Conservation (phyloP, 1,140 invertebrate species). For the Melitaea cinxia region DNA sequence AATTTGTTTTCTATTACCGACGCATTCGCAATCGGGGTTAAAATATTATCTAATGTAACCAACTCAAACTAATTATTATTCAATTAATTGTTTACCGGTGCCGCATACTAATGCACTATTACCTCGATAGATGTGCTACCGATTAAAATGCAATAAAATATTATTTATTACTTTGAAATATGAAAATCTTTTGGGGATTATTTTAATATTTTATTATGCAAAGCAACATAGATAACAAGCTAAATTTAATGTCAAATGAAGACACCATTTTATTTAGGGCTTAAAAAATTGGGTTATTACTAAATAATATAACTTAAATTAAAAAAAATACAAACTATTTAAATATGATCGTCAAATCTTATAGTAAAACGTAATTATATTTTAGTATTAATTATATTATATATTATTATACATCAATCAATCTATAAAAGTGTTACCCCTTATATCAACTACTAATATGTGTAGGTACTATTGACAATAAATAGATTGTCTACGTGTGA, state of each 20-base stretch:
- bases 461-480: background rate
- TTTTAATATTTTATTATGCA: too few species aligned
- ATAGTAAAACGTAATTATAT: too few species aligned
- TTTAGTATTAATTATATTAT: too few species aligned
- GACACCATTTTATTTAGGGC: too few species aligned
- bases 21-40: constrained; percentile 32
- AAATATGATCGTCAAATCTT: too few species aligned
- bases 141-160: background rate
- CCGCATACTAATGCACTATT: constrained; percentile 25
- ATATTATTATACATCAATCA: too few species aligned
- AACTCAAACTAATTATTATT: constrained; percentile 30
- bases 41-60: constrained; percentile 33
- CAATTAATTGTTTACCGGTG: constrained; percentile 22
- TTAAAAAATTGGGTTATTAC: too few species aligned
- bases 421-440: too few species aligned
- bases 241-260: too few species aligned
- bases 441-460: background rate
- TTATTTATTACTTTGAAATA: background rate
- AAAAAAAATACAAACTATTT: too few species aligned
- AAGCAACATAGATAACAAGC: too few species aligned
- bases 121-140: constrained; percentile 2
- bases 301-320: too few species aligned
- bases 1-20: constrained; percentile 12
- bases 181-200: background rate
- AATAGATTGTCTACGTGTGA: constrained; percentile 8